These are phyloP conservation scores for Calliphora vicina DNA, from an alignment of 1,140 invertebrate genomes.

Conservation along the genomic window DNA sequence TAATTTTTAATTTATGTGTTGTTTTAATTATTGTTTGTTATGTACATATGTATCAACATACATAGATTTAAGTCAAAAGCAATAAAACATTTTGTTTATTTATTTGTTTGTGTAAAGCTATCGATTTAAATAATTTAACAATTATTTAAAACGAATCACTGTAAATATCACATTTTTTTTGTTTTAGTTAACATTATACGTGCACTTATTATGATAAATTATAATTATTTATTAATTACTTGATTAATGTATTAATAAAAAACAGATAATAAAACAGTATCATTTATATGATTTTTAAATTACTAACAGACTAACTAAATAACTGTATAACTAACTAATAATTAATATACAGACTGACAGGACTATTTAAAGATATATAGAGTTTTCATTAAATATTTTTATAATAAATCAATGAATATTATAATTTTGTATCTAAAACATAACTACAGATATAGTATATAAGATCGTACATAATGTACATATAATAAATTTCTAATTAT, in stretches of 20 bases:
- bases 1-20: too few species aligned
- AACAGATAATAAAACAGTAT: neutral
- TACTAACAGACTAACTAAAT: neutral
- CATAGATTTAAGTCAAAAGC: slow-evolving; percentile 13
- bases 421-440: too few species aligned
- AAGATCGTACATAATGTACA: neutral
- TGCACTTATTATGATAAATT: slow-evolving; percentile 29
- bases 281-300: neutral
- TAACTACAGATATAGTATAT: too few species aligned
- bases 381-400: too few species aligned
- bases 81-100: slow-evolving; percentile 27
- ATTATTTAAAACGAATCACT: slow-evolving; percentile 61
- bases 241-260: slow-evolving; percentile 47
- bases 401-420: too few species aligned
- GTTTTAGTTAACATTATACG: slow-evolving; percentile 58
- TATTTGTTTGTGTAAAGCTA: slow-evolving; percentile 34
- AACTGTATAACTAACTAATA: neutral
- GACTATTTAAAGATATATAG: too few species aligned
- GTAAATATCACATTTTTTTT: slow-evolving; percentile 62
- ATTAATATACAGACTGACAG: too few species aligned
- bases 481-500: neutral
- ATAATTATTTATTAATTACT: slow-evolving; percentile 45
- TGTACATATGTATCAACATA: too few species aligned
- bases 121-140: slow-evolving; percentile 38
- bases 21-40: too few species aligned